These are phyloP conservation scores for Lophius americanus DNA, from an alignment of 2,797 vertebrate genomes.

Conservation along the genomic window DNA sequence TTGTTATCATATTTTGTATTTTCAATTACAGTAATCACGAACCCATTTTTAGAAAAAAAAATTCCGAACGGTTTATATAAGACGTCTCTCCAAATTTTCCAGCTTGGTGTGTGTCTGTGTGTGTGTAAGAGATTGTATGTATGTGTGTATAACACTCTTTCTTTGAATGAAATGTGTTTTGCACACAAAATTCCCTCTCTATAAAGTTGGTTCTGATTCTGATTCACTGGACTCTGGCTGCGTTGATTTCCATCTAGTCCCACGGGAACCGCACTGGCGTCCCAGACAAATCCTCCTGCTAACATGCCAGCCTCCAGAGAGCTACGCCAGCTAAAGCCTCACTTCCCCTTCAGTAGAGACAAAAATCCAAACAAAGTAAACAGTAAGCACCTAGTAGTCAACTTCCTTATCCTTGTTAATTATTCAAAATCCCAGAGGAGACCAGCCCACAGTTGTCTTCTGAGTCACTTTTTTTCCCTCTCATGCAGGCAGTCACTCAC, in stretches of 20 bases:
- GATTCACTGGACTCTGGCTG: slow-evolving; percentile 35
- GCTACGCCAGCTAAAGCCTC: slow-evolving; percentile 68
- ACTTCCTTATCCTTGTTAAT: slow-evolving; percentile 80
- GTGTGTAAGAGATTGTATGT: slow-evolving; percentile 16
- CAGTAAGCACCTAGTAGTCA: slow-evolving; percentile 74
- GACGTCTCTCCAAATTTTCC: too few species aligned
- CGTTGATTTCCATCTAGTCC: slow-evolving; percentile 58
- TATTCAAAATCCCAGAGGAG: slow-evolving; percentile 76
- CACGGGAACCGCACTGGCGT: slow-evolving; percentile 72
- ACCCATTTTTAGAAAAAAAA: slow-evolving; percentile 25
- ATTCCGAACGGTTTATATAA: too few species aligned
- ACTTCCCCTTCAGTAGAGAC: slow-evolving; percentile 71
- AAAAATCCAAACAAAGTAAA: slow-evolving; percentile 73
- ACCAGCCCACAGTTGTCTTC: slow-evolving; percentile 71
- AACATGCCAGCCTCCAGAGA: slow-evolving; percentile 70
- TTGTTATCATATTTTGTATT: slow-evolving; percentile 44
- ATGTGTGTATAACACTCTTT: slow-evolving; percentile 31
- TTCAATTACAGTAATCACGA: slow-evolving; percentile 63
- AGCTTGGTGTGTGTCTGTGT: slow-evolving; percentile 1
- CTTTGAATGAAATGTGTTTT: slow-evolving; percentile 44
- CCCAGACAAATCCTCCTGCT: slow-evolving; percentile 74
- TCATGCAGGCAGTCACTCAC: slow-evolving; percentile 74
- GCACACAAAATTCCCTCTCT: slow-evolving; percentile 39
- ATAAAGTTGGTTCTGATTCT: slow-evolving; percentile 52
- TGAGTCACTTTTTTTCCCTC: slow-evolving; percentile 58